A percentile compares a stretch with the other conserved stretches of the same genome.
These are phyloP conservation scores for Ceuthmochares aereus DNA, from an alignment of 2,113 vertebrate genomes.

Conservation along the genomic window DNA sequence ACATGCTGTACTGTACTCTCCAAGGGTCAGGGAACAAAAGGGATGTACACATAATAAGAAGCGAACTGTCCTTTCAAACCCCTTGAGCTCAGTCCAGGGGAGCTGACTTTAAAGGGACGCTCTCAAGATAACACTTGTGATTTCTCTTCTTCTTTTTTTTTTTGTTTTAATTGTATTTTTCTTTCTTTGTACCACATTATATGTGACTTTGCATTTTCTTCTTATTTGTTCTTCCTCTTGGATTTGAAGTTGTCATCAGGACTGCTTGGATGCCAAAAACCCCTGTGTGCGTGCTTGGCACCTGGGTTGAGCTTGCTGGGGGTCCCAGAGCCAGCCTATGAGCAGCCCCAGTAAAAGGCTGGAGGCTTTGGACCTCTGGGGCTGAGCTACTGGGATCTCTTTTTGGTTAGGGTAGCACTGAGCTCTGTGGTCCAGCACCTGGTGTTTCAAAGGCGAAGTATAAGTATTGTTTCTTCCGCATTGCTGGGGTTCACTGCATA, in stretches of 20 bases:
- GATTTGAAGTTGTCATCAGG: neutral
- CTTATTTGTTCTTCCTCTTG: neutral
- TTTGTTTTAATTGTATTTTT: neutral
- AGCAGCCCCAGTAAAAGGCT: neutral
- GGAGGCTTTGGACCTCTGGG: rapidly evolving
- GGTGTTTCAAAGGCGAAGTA: neutral
- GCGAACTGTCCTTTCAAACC: conserved; percentile 55
- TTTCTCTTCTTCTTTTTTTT: neutral
- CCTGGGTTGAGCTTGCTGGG: neutral
- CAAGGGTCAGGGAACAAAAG: conserved; percentile 65
- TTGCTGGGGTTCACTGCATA: neutral
- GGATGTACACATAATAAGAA: conserved; percentile 37
- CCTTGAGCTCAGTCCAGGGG: conserved; percentile 29
- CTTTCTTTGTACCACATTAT: neutral
- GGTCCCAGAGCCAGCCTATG: neutral
- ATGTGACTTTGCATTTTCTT: neutral
- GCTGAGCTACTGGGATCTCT: neutral
- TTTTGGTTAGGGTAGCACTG: rapidly evolving
- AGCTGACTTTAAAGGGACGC: conserved; percentile 36
- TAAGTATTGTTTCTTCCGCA: rapidly evolving
- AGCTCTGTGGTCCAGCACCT: neutral
- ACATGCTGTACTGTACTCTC: conserved; percentile 57
- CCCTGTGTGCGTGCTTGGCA: rapidly evolving
- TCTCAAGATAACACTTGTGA: neutral
- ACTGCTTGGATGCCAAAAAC: neutral